Percentiles rank a stretch among this genome's conserved stretches.
These are phyloP conservation scores for Pygmarrhopalites habei DNA, from an alignment of 1,140 invertebrate genomes.

Conservation along the genomic window DNA sequence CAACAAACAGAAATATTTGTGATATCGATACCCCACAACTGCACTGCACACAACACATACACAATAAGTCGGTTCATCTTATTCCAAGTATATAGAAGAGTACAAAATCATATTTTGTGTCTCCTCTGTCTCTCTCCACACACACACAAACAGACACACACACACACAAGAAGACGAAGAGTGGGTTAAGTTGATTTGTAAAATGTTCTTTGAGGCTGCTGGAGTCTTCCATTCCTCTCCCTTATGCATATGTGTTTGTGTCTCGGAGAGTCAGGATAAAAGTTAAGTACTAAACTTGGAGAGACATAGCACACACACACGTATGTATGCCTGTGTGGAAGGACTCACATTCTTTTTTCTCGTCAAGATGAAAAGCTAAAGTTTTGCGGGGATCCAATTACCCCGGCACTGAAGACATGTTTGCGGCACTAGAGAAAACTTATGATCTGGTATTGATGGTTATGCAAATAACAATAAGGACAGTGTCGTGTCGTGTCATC, in stretches of 20 bases:
- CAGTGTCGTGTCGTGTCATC: constrained; percentile 17
- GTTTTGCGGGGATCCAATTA: constrained; percentile 12
- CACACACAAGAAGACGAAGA: not conserved
- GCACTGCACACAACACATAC: no score
- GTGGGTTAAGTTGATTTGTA: constrained; percentile 12
- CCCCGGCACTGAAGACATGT: constrained; percentile 2
- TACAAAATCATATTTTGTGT: constrained; percentile 1
- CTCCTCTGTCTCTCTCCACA: not conserved
- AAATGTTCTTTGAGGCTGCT: not conserved
- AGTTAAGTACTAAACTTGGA: no score
- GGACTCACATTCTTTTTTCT: not conserved
- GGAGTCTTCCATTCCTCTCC: no score
- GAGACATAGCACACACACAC: no score
- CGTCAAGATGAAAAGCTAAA: constrained; percentile 2
- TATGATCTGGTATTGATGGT: constrained; percentile 7
- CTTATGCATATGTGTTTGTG: no score
- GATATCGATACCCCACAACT: no score
- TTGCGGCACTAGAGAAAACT: constrained; percentile 8
- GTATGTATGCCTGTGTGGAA: no score
- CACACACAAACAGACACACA: not conserved
- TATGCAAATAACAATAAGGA: constrained; percentile 12
- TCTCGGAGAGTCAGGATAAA: no score
- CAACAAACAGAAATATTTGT: no score
- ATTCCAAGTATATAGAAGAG: no score
- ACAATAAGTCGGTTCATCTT: no score